Base-by-base conservation (phyloP, 2,113 vertebrate species). In the Hypanus sabinus region DNA sequence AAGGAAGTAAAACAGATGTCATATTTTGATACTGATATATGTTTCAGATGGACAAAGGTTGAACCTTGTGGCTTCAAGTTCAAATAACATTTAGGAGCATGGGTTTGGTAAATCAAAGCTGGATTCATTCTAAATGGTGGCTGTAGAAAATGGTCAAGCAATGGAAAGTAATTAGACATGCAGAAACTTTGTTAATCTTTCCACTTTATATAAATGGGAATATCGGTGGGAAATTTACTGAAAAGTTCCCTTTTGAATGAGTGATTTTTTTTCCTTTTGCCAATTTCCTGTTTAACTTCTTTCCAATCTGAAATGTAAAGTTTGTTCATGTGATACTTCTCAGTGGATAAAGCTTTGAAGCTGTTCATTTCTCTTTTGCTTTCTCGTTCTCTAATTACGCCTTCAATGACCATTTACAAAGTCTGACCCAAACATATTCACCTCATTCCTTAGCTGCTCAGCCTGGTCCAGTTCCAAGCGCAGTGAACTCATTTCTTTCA, bases 401-500 rank as follows among this genome's bases (percentile, higher is more conserved):
- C 24, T 46, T 93, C 70, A 93, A 73, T 24, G 71, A 22, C 90
- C 22, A 70, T 38, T 18, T 24, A 7, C 62, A 70, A 68, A 20
- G 8, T n/a, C 22, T 68, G 38, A 93, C 12, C 22, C 73, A 38
- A 46, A 24, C 11, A 1, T 55, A 10, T 73, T 95, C 94, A 97
- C 97, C 96, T 95, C 96, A 71, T 97, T 95, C 1, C 95, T 96
- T 70, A 97, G 97, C 73, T 93, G 81, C 94, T 96, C 95, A 0
- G 97, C 95, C 0, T 95, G 94, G 12, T 94, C 96, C 0, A 97
- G 97, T 73, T 96, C 96, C 93, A 96, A 96, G 81, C 97, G 94
- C 96, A 97, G 96, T 0, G 96, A 96, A 88, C 96, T 95, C 93
- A 98, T 96, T 33, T 97, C 97, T 85, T 96, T 95, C 6, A 96